phyloP scores from a whole-genome alignment of 2,113 vertebrate genomes.

The Odontesthes bonariensis region DNA sequence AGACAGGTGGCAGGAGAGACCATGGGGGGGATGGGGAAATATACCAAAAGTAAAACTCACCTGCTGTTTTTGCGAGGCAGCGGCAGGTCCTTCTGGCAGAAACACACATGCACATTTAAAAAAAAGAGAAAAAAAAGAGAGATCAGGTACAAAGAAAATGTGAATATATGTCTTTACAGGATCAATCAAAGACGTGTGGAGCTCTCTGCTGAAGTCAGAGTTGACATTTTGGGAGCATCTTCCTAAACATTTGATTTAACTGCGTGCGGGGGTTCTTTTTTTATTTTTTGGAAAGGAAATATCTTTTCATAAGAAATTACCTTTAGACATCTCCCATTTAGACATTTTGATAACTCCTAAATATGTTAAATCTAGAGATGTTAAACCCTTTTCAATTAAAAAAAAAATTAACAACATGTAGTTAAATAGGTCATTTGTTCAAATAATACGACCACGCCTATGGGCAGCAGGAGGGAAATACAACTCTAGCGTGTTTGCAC shows the following conservation, averaged over 20 bases:
- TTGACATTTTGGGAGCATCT: not conserved
- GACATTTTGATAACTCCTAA: too few relatives aligned
- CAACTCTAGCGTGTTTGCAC: not conserved
- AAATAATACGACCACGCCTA: not conserved
- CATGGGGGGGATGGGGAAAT: not conserved
- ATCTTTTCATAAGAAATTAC: too few relatives aligned
- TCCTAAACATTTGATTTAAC: too few relatives aligned
- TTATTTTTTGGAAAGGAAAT: too few relatives aligned
- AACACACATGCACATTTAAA: conserved; percentile 37
- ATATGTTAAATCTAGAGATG: too few relatives aligned
- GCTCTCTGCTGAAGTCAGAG: too few relatives aligned
- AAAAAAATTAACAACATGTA: too few relatives aligned
- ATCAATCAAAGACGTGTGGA: not conserved
- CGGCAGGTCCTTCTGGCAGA: conserved; percentile 84
- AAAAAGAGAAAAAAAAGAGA: conserved; percentile 32
- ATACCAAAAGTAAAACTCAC: conserved; percentile 70
- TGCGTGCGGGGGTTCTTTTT: too few relatives aligned
- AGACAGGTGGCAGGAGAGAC: not conserved
- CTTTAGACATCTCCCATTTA: too few relatives aligned
- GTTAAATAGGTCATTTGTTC: too few relatives aligned
- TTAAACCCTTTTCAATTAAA: too few relatives aligned
- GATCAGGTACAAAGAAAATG: conserved; percentile 61
- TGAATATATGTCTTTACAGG: not conserved
- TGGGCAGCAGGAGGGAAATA: not conserved
- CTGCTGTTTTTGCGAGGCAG: conserved; percentile 86